Conservation (phyloP, 2,113 vertebrate genomes). For the Cacatua alba region DNA sequence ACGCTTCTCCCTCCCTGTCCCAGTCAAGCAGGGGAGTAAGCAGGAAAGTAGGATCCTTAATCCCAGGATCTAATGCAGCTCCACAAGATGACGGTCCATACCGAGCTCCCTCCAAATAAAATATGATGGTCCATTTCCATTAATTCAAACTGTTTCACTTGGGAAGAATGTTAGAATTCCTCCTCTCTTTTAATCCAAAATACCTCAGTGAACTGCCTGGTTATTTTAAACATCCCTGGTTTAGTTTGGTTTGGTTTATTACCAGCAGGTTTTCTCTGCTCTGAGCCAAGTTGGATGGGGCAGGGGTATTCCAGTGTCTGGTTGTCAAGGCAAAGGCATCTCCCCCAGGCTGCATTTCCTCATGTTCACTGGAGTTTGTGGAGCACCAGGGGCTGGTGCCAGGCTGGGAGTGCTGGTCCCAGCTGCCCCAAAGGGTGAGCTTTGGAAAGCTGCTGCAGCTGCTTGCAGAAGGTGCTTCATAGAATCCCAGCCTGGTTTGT, state of each 20-base stretch:
- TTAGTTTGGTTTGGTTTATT: background rate
- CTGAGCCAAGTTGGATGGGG: background rate
- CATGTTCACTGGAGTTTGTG: background rate
- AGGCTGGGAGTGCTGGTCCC: background rate
- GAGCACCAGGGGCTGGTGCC: background rate
- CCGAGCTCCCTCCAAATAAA: background rate
- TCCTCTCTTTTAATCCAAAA: background rate
- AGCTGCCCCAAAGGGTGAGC: background rate
- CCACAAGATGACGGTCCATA: background rate
- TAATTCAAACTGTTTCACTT: background rate
- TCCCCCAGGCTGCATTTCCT: background rate
- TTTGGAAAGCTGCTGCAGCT: background rate
- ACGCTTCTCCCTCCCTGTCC: background rate
- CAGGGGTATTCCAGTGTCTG: background rate
- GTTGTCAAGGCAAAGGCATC: background rate
- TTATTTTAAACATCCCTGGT: background rate
- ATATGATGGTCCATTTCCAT: background rate
- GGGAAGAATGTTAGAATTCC: background rate
- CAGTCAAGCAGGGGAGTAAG: background rate
- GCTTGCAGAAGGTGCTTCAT: background rate
- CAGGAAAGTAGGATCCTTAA: background rate
- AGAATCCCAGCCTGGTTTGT: background rate
- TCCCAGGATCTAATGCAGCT: background rate
- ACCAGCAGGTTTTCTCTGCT: background rate
- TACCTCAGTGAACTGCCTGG: background rate